Evolutionary conservation across 2,888 invertebrate species (phyloP).

Genomic region (Nomada flava): DNA sequence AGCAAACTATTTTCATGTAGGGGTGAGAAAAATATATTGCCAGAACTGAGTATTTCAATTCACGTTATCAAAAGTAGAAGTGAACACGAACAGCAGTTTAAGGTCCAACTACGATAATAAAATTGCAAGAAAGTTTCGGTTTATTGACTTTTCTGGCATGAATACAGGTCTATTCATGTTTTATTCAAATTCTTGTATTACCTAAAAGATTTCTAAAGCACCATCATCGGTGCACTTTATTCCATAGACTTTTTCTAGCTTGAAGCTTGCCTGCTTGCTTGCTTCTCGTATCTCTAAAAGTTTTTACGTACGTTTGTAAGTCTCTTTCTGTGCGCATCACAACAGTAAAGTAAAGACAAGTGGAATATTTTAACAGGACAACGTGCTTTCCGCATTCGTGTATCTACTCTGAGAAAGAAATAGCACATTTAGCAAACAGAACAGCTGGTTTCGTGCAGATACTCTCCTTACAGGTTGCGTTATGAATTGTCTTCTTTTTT

Average conservation of each 20-base stretch:
- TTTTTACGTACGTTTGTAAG: slow-evolving; percentile 16
- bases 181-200: not conserved
- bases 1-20: no score
- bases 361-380: not conserved
- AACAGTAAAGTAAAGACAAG: slow-evolving; percentile 5
- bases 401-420: slow-evolving; percentile 12
- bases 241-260: not conserved
- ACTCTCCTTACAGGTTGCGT: not conserved
- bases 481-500: not conserved
- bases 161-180: not conserved
- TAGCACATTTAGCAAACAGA: not conserved
- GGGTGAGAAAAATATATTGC: no score
- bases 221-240: not conserved
- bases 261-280: not conserved
- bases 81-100: no score
- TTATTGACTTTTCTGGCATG: not conserved
- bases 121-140: not conserved
- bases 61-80: no score
- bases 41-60: no score
- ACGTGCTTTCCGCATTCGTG: not conserved
- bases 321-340: not conserved
- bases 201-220: not conserved
- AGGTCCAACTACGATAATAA: not conserved
- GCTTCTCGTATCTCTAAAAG: not conserved
- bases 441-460: slow-evolving; percentile 5